Conservation (phyloP, 2,888 invertebrate genomes). For the Microctonus brassicae region DNA sequence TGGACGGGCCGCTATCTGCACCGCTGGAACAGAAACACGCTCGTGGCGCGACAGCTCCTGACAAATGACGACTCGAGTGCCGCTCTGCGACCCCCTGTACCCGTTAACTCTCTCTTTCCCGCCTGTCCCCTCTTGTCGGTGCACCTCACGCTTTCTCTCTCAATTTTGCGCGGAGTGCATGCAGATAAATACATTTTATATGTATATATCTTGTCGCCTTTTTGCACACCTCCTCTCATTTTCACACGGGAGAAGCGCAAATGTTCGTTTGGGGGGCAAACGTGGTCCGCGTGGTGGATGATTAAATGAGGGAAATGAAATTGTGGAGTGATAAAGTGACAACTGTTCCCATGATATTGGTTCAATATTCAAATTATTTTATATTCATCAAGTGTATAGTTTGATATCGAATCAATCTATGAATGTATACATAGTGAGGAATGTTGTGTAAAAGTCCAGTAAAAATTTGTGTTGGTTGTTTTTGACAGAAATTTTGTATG, state of each 20-base stretch:
- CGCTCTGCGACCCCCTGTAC: slow-evolving; percentile 57
- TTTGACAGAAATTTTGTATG: too few relatives aligned
- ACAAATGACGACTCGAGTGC: slow-evolving; percentile 69
- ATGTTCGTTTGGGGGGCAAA: slow-evolving; percentile 45
- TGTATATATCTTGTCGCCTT: slow-evolving; percentile 26
- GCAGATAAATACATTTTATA: neutral
- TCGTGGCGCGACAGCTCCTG: slow-evolving; percentile 69
- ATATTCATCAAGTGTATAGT: too few relatives aligned
- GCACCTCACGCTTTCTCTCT: slow-evolving; percentile 24
- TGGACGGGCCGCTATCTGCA: slow-evolving; percentile 69
- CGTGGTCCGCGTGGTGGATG: slow-evolving; percentile 54
- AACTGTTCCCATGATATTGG: neutral
- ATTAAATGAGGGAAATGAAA: slow-evolving; percentile 65
- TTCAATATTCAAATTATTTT: too few relatives aligned
- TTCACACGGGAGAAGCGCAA: slow-evolving; percentile 11
- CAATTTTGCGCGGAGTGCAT: neutral
- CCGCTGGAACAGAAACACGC: slow-evolving; percentile 68
- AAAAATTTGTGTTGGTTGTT: too few relatives aligned
- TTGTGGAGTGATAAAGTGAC: slow-evolving; percentile 50
- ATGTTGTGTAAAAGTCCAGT: too few relatives aligned
- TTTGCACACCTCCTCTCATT: slow-evolving; percentile 33
- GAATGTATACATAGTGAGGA: too few relatives aligned
- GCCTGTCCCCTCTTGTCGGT: slow-evolving; percentile 20
- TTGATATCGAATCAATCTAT: too few relatives aligned
- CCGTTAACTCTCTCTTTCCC: slow-evolving; percentile 46